These are phyloP conservation scores for Pipa parva DNA, from an alignment of 2,113 vertebrate genomes.

Conservation along the genomic window DNA sequence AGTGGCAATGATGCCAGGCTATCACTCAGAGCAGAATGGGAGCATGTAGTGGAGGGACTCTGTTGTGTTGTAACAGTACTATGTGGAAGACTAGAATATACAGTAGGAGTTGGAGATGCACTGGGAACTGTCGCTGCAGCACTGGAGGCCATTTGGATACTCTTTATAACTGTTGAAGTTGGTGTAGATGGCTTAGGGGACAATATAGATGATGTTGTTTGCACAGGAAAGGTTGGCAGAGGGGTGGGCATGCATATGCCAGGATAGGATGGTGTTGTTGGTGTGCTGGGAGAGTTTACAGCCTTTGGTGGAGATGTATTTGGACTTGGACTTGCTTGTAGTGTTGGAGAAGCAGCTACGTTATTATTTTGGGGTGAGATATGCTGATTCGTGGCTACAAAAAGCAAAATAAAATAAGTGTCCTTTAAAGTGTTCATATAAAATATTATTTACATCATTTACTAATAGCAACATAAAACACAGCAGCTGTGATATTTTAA, in stretches of 20 bases:
- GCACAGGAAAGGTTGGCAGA: slow-evolving; percentile 64
- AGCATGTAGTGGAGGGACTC: slow-evolving; percentile 66
- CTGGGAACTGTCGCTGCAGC: slow-evolving; percentile 54
- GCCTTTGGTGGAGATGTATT: slow-evolving; percentile 72
- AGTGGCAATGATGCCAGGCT: slow-evolving; percentile 65
- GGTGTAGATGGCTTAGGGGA: slow-evolving; percentile 57
- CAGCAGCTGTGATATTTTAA: too few relatives aligned
- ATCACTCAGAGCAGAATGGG: slow-evolving; percentile 64
- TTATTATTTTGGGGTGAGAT: slow-evolving; percentile 81
- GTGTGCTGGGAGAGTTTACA: slow-evolving; percentile 60
- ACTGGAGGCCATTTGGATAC: slow-evolving; percentile 52
- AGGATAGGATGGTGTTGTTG: slow-evolving; percentile 54
- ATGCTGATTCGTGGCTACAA: slow-evolving; percentile 79
- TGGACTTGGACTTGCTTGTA: slow-evolving; percentile 62
- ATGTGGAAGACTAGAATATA: slow-evolving; percentile 81
- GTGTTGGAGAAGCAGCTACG: slow-evolving; percentile 63
- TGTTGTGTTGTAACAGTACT: slow-evolving; percentile 53
- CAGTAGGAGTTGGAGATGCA: slow-evolving; percentile 70
- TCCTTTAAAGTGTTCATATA: neutral
- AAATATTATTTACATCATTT: too few relatives aligned
- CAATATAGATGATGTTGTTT: slow-evolving; percentile 57
- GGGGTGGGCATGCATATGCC: slow-evolving; percentile 58
- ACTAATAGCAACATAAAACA: slow-evolving; percentile 12
- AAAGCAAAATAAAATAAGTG: slow-evolving; percentile 45
- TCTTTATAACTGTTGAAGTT: slow-evolving; percentile 65